A percentile compares a stretch with the other conserved stretches of the same genome.
Evolutionary conservation across 2,888 invertebrate species (phyloP).

Genomic region (Sarcophaga rosellei): DNA sequence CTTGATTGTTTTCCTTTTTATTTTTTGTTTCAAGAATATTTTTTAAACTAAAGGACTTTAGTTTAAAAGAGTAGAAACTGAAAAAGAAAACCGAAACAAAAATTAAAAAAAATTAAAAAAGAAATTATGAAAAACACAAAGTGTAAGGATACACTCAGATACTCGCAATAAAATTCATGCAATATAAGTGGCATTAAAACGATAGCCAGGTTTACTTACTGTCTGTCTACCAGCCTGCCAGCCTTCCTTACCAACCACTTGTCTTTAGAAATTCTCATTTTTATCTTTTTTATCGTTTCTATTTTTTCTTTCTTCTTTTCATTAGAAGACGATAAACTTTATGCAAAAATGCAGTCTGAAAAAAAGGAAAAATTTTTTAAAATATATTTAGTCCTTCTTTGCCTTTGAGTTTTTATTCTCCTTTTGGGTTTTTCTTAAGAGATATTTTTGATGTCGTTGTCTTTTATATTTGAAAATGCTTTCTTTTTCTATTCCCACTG

Average conservation of each 20-base stretch:
- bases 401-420: not conserved
- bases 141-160: not conserved
- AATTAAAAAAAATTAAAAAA: not conserved
- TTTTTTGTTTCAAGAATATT: slow-evolving; percentile 1
- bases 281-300: too few species aligned
- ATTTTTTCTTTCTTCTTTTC: not conserved
- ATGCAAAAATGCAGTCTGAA: slow-evolving; percentile 11
- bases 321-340: slow-evolving; percentile 13
- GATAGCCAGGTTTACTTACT: too few species aligned
- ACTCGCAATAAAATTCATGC: not conserved
- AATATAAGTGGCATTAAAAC: too few species aligned
- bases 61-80: not conserved
- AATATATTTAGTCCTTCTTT: too few species aligned
- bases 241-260: not conserved
- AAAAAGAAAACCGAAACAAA: not conserved
- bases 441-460: slow-evolving; percentile 42
- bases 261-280: slow-evolving; percentile 3
- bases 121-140: not conserved
- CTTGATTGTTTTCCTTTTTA: not conserved
- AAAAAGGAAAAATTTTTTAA: not conserved
- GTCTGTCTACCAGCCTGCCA: too few species aligned
- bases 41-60: slow-evolving; percentile 16
- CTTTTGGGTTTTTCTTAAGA: slow-evolving; percentile 5
- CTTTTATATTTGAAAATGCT: not conserved
- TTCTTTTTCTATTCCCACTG: not conserved